Conservation (phyloP, 2,888 invertebrate genomes). For the Himalopsyche kuldschensis region DNA sequence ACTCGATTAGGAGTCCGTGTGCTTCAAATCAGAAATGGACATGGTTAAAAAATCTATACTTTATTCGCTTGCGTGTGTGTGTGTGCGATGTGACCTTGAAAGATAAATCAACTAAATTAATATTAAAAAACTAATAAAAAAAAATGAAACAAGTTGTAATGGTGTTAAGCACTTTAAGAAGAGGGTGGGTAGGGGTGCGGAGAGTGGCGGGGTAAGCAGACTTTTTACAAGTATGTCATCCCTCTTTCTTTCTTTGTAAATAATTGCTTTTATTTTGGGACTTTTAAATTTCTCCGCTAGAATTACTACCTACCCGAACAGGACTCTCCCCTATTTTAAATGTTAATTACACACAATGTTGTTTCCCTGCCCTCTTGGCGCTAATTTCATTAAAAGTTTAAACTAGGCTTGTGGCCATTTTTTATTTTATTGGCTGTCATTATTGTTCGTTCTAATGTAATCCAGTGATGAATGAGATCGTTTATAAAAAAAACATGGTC, state of each 20-base stretch:
- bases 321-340: not conserved
- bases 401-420: not conserved
- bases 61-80: too few species aligned
- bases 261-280: conserved; percentile 4
- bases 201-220: not conserved
- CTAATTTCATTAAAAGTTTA: not conserved
- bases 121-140: too few species aligned
- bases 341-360: not conserved
- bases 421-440: not conserved
- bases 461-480: too few species aligned
- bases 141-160: not conserved
- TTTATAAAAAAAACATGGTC: too few species aligned
- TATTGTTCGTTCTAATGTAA: not conserved
- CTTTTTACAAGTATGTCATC: conserved; percentile 20
- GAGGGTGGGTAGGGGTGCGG: not conserved
- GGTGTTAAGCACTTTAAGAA: not conserved
- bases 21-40: too few species aligned
- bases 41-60: too few species aligned
- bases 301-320: conserved; percentile 8
- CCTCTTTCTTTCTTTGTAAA: conserved; percentile 14
- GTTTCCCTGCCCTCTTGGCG: not conserved
- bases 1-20: too few species aligned
- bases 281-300: conserved; percentile 10
- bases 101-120: too few species aligned
- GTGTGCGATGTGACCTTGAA: too few species aligned